A percentile compares a stretch with the other conserved stretches of the same genome.
These are phyloP conservation scores for Hydropsyche tenuis DNA, from an alignment of 1,140 invertebrate genomes.

Conservation along the genomic window DNA sequence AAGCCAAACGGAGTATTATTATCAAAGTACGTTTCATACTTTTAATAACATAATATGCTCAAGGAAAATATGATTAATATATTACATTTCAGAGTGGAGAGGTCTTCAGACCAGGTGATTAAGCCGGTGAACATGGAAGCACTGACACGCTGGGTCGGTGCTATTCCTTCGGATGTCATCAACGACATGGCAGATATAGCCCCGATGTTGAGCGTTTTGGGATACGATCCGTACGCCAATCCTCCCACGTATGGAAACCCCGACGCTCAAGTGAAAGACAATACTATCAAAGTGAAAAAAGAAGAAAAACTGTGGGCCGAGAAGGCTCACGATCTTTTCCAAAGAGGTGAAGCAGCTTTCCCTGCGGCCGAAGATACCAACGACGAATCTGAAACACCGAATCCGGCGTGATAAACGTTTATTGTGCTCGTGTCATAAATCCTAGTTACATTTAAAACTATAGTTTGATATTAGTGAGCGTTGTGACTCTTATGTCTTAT, in stretches of 20 bases:
- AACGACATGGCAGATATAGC: conserved; percentile 89
- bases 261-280: conserved; percentile 82
- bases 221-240: conserved; percentile 94
- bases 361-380: conserved; percentile 38
- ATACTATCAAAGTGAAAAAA: conserved; percentile 69
- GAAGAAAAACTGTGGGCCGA: conserved; percentile 64
- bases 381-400: conserved; percentile 47
- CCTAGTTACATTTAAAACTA: neutral
- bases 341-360: conserved; percentile 42
- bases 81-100: conserved; percentile 80
- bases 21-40: conserved; percentile 77
- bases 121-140: conserved; percentile 98
- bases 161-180: conserved; percentile 89
- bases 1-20: conserved; percentile 91
- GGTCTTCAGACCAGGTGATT: conserved; percentile 98
- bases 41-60: neutral
- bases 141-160: conserved; percentile 94
- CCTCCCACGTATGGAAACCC: conserved; percentile 92
- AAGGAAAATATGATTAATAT: neutral
- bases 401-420: conserved; percentile 47
- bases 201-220: conserved; percentile 89
- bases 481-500: neutral
- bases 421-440: conserved; percentile 15
- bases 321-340: conserved; percentile 63
- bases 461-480: neutral